Evolutionary conservation across 1,140 invertebrate species (phyloP).

Genomic region (Hypsibius dujardini): DNA sequence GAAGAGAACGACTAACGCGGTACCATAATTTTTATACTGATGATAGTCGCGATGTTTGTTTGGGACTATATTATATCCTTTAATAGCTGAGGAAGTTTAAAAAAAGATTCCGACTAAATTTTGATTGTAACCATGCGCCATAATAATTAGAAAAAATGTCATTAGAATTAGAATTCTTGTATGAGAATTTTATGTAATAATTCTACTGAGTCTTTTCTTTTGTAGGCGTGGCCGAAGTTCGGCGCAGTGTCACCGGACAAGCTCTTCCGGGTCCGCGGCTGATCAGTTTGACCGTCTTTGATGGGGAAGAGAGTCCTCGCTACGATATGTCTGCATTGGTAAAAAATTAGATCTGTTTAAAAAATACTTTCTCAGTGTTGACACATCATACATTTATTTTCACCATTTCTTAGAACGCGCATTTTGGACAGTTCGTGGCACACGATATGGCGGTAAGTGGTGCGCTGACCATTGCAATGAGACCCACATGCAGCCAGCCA

Average conservation of each 20-base stretch:
- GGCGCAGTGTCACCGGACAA: not conserved
- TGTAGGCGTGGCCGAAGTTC: slow-evolving; percentile 1
- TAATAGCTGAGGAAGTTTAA: no score
- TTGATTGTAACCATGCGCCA: no score
- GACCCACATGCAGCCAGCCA: not conserved
- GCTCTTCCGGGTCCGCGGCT: not conserved
- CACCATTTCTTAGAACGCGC: not conserved
- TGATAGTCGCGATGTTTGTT: no score
- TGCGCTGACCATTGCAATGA: not conserved
- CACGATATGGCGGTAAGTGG: slow-evolving; percentile 2
- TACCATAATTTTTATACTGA: no score
- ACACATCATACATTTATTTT: no score
- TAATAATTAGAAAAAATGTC: no score
- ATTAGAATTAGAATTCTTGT: no score
- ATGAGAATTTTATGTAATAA: no score
- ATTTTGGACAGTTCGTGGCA: slow-evolving; percentile 11
- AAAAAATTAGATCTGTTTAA: not conserved
- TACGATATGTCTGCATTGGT: not conserved
- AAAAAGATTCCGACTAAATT: no score
- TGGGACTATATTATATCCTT: no score
- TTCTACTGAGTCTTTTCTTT: not conserved
- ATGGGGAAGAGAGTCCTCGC: not conserved
- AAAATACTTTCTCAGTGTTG: no score
- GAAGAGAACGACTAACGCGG: no score
- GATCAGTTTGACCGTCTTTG: slow-evolving; percentile 5